Conservation (phyloP, 2,113 vertebrate species). For the Nestor notabilis region DNA sequence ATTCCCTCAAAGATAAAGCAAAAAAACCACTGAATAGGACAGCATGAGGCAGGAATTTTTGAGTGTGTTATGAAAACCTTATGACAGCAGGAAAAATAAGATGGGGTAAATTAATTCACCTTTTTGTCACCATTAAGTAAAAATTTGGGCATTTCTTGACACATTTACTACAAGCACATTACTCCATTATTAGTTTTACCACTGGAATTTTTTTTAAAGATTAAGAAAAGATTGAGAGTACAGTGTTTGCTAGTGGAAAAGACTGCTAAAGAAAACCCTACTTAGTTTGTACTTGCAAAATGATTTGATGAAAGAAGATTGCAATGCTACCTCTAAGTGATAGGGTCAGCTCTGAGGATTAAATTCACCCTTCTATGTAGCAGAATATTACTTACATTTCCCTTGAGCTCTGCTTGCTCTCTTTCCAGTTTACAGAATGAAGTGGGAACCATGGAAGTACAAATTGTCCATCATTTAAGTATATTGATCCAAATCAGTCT, state of each 20-base stretch:
- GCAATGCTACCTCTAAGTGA: not conserved
- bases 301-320: not conserved
- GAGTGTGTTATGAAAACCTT: not conserved
- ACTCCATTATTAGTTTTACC: not conserved
- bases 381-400: not conserved
- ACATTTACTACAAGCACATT: not conserved
- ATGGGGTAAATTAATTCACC: not conserved
- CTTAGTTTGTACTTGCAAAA: not conserved
- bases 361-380: not conserved
- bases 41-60: not conserved
- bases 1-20: not conserved
- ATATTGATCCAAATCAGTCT: constrained; percentile 31
- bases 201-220: not conserved
- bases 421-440: not conserved
- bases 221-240: not conserved
- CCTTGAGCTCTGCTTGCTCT: not conserved
- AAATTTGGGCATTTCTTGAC: not conserved
- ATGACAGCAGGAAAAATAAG: not conserved
- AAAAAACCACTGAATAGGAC: not conserved
- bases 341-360: not conserved
- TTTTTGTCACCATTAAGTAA: not conserved
- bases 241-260: not conserved
- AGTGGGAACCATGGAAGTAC: not conserved
- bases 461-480: constrained; percentile 26
- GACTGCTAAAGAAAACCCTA: not conserved